phyloP scores from a whole-genome alignment of 2,888 invertebrate genomes.

The Megastigmus dorsalis region DNA sequence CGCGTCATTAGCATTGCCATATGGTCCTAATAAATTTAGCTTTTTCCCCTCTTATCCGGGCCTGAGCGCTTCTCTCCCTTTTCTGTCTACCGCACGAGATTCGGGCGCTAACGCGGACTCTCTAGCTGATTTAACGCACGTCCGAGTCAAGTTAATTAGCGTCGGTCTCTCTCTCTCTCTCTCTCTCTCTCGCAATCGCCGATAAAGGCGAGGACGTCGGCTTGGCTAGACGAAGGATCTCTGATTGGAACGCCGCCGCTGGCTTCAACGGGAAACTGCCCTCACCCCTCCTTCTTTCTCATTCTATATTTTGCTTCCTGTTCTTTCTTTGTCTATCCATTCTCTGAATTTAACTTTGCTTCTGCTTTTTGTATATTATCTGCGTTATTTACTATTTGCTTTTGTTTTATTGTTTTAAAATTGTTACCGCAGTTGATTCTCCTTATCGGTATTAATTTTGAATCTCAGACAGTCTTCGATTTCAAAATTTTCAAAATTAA shows the following conservation, averaged over 20 bases:
- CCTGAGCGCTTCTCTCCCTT: slow-evolving; percentile 28
- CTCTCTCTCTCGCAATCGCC: slow-evolving; percentile 51
- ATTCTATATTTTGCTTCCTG: too few relatives aligned
- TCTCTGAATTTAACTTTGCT: not conserved
- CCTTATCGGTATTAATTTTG: too few relatives aligned
- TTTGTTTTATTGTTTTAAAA: too few relatives aligned
- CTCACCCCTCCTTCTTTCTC: not conserved
- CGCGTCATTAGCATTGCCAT: slow-evolving; percentile 15
- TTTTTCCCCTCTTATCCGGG: slow-evolving; percentile 15
- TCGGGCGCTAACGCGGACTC: slow-evolving; percentile 52
- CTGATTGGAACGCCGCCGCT: slow-evolving; percentile 36
- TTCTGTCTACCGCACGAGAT: slow-evolving; percentile 34
- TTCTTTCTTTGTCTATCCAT: not conserved
- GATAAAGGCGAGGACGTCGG: slow-evolving; percentile 52
- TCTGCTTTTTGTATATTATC: too few relatives aligned
- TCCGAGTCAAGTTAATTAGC: slow-evolving; percentile 57
- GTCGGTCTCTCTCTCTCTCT: too few relatives aligned
- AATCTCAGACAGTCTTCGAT: too few relatives aligned
- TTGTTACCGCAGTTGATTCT: too few relatives aligned
- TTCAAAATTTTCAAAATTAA: too few relatives aligned
- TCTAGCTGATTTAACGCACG: slow-evolving; percentile 57
- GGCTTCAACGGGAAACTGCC: not conserved
- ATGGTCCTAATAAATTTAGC: slow-evolving; percentile 36
- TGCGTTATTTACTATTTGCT: too few relatives aligned
- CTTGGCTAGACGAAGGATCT: slow-evolving; percentile 32